Evolutionary conservation across 2,113 vertebrate species (phyloP).

Genomic region (Ascaphus truei): DNA sequence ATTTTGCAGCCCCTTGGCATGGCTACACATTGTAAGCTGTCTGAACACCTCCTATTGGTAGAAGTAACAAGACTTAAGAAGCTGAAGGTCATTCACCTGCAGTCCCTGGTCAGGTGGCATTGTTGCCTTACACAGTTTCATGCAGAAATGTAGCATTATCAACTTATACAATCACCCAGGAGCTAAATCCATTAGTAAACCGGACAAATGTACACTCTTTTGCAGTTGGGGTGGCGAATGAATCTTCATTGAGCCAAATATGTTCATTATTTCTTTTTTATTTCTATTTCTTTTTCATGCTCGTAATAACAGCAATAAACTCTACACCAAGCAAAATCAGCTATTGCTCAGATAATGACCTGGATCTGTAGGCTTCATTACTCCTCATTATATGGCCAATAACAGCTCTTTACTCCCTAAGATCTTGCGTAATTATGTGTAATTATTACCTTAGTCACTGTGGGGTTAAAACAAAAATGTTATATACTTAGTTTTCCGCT

Average conservation of each 20-base stretch:
- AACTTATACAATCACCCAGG: neutral
- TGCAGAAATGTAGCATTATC: neutral
- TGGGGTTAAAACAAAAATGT: constrained; percentile 24
- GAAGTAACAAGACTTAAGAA: too few species aligned
- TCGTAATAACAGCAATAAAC: constrained; percentile 37
- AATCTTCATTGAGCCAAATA: neutral
- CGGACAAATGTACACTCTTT: neutral
- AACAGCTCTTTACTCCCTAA: constrained; percentile 30
- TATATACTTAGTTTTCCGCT: constrained; percentile 14
- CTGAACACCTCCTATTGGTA: too few species aligned
- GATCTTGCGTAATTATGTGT: constrained; percentile 32
- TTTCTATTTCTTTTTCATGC: neutral
- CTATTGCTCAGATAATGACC: constrained; percentile 34
- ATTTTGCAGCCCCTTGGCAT: too few species aligned
- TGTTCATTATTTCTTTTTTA: constrained; percentile 22
- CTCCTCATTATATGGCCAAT: constrained; percentile 36
- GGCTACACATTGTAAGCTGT: too few species aligned
- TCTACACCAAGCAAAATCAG: constrained; percentile 21
- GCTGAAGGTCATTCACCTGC: neutral
- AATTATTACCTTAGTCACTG: constrained; percentile 32
- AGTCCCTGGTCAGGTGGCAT: neutral
- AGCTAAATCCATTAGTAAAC: neutral
- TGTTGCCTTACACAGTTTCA: neutral
- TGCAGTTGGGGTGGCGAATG: neutral
- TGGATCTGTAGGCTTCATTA: constrained; percentile 35